These are phyloP conservation scores for Takifugu bimaculatus DNA, from an alignment of 2,113 vertebrate genomes.

Conservation along the genomic window DNA sequence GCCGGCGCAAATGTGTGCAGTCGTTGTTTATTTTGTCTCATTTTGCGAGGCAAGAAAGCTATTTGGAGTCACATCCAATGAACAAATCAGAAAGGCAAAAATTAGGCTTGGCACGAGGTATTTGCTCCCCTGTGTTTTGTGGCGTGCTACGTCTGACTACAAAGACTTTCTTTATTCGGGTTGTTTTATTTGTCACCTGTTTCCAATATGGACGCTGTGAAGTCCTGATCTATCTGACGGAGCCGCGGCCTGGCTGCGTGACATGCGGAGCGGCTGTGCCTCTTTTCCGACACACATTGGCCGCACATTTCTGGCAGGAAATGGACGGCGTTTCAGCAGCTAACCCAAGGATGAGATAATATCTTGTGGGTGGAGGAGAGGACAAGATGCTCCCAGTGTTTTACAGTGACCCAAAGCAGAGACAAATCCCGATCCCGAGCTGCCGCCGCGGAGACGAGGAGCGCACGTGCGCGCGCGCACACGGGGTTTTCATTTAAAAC, in stretches of 20 bases:
- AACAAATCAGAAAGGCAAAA: slow-evolving; percentile 60
- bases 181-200: slow-evolving; percentile 75
- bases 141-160: slow-evolving; percentile 60
- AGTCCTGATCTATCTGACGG: slow-evolving; percentile 57
- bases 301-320: slow-evolving; percentile 75
- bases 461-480: slow-evolving; percentile 31
- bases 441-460: slow-evolving; percentile 34
- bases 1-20: slow-evolving; percentile 42
- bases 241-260: slow-evolving; percentile 58
- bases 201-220: slow-evolving; percentile 73
- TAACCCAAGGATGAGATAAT: slow-evolving; percentile 75
- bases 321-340: slow-evolving; percentile 71
- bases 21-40: slow-evolving; percentile 53
- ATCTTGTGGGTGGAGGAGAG: slow-evolving; percentile 71
- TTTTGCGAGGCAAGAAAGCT: slow-evolving; percentile 44
- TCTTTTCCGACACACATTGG: slow-evolving; percentile 66
- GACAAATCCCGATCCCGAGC: slow-evolving; percentile 62
- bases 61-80: slow-evolving; percentile 50
- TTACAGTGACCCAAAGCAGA: slow-evolving; percentile 69
- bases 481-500: slow-evolving; percentile 71
- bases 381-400: slow-evolving; percentile 73
- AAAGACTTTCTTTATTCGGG: slow-evolving; percentile 63
- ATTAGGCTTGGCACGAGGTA: slow-evolving; percentile 56
- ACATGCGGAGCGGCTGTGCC: slow-evolving; percentile 63
- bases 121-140: slow-evolving; percentile 59